These are phyloP conservation scores for Formica exsecta DNA, from an alignment of 1,140 invertebrate genomes.

Conservation along the genomic window DNA sequence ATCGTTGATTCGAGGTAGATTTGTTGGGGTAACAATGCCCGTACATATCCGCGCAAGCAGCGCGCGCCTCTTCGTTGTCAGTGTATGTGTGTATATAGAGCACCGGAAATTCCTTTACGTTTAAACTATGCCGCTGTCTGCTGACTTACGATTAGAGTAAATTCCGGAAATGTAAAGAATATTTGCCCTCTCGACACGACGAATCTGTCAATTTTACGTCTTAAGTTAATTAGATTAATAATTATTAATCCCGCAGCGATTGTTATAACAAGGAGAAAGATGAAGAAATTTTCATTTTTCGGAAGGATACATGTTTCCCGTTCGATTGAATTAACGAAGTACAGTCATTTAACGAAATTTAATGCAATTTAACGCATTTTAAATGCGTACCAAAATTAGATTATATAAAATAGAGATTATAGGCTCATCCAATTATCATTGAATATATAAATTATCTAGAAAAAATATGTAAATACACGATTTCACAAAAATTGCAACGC, in stretches of 20 bases:
- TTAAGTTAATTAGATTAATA: not conserved
- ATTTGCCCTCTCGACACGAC: slow-evolving; percentile 9
- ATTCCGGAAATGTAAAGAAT: slow-evolving; percentile 55
- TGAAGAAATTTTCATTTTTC: not conserved
- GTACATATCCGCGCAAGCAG: not conserved
- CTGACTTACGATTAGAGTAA: slow-evolving; percentile 49
- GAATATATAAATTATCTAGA: not conserved
- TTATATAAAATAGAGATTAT: not conserved
- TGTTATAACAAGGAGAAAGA: not conserved
- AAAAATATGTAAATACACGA: slow-evolving; percentile 7
- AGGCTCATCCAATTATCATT: not conserved
- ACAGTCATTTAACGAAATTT: not conserved
- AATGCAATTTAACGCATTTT: not conserved
- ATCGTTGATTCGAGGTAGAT: slow-evolving; percentile 59
- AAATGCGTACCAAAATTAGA: not conserved
- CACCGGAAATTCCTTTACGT: slow-evolving; percentile 47
- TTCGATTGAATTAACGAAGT: not conserved
- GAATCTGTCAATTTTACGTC: not conserved
- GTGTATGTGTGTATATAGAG: not conserved
- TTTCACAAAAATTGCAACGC: not conserved
- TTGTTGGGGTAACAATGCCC: slow-evolving; percentile 53
- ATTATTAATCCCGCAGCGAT: not conserved
- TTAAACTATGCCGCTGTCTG: slow-evolving; percentile 45
- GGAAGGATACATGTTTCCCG: not conserved
- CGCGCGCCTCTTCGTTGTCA: not conserved